Conservation (phyloP, 2,797 vertebrate species). For the Diplodus puntazzo region DNA sequence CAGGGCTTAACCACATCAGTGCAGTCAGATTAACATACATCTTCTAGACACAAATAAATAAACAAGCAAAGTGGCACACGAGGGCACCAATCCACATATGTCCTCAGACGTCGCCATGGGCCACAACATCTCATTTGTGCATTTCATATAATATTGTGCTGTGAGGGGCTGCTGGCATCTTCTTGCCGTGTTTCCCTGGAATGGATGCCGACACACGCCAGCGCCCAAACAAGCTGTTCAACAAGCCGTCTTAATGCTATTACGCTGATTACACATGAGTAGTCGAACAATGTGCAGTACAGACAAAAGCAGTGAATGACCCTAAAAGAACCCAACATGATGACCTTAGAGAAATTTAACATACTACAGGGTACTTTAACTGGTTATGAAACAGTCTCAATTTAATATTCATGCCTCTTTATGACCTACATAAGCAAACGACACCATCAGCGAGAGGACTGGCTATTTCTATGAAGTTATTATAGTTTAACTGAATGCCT, state of each 20-base stretch:
- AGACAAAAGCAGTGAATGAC: slow-evolving; percentile 38
- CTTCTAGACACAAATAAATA: slow-evolving; percentile 55
- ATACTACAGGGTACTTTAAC: too few relatives aligned
- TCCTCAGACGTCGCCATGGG: slow-evolving; percentile 27
- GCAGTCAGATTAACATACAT: slow-evolving; percentile 53
- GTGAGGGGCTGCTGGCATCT: slow-evolving; percentile 35
- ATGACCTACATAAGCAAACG: too few relatives aligned
- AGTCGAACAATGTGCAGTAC: slow-evolving; percentile 20
- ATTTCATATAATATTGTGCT: slow-evolving; percentile 28
- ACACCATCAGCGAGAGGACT: too few relatives aligned
- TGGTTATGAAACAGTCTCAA: too few relatives aligned
- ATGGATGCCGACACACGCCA: slow-evolving; percentile 47
- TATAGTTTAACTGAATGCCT: too few relatives aligned
- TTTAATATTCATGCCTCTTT: too few relatives aligned
- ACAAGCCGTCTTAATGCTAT: slow-evolving; percentile 53
- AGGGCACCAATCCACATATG: slow-evolving; percentile 29
- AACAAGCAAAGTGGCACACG: slow-evolving; percentile 31
- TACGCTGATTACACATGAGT: slow-evolving; percentile 59
- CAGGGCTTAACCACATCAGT: slow-evolving; percentile 42
- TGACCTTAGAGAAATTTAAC: slow-evolving; percentile 29
- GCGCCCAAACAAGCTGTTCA: slow-evolving; percentile 52
- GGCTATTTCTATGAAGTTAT: too few relatives aligned
- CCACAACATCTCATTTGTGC: slow-evolving; percentile 41
- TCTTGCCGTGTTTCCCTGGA: slow-evolving; percentile 31
- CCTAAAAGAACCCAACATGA: slow-evolving; percentile 12